Evolutionary conservation across 2,888 invertebrate genomes (phyloP).

Genomic region (Chrysina gloriosa): DNA sequence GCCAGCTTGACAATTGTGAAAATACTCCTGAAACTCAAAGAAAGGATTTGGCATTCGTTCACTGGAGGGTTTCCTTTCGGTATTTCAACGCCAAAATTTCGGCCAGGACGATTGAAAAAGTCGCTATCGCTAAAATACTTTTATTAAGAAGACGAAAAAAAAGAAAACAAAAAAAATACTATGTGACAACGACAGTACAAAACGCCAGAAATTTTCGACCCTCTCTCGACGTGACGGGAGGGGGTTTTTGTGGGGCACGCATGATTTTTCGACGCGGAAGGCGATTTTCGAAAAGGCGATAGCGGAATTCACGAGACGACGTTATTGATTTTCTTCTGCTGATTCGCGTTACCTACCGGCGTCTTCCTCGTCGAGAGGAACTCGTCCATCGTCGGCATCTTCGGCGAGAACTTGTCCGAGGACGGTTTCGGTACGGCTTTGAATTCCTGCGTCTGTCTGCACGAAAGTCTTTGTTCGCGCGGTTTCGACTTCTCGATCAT

Average conservation of each 20-base stretch:
- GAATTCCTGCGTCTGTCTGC: conserved; percentile 21
- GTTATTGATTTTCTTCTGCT: conserved; percentile 44
- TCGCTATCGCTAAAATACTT: background rate
- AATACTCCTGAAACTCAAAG: no score
- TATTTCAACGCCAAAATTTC: no score
- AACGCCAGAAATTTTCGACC: background rate
- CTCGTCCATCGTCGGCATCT: conserved; percentile 69
- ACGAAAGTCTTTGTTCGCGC: conserved; percentile 44
- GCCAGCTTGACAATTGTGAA: no score
- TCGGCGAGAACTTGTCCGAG: conserved; percentile 52
- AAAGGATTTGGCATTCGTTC: no score
- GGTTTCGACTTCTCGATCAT: conserved; percentile 64
- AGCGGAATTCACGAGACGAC: conserved; percentile 38
- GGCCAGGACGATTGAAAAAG: background rate
- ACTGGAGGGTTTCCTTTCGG: no score
- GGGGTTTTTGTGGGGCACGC: background rate
- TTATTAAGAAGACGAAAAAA: conserved; percentile 18
- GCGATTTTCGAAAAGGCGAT: background rate
- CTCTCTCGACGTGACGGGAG: background rate
- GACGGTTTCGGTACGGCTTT: conserved; percentile 34
- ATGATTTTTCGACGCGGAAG: background rate
- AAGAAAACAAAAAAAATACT: conserved; percentile 4
- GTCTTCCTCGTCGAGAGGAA: conserved; percentile 65
- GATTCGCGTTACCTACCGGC: conserved; percentile 57
- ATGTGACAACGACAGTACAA: background rate